Evolutionary conservation across 2,797 vertebrate species (phyloP).

Genomic region (Taeniopygia guttata): DNA sequence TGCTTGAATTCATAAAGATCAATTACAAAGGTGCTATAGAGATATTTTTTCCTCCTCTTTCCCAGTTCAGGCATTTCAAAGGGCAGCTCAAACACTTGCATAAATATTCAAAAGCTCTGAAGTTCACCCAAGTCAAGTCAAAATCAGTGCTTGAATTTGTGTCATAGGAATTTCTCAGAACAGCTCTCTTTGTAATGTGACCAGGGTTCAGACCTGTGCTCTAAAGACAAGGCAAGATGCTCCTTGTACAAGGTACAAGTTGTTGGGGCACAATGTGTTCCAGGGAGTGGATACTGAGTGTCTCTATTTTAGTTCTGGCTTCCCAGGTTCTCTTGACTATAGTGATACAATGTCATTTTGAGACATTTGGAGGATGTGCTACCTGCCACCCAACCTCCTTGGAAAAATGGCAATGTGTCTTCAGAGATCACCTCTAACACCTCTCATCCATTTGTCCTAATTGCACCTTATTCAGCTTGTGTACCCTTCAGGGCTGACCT

Average conservation of each 20-base stretch:
- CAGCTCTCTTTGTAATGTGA: background rate
- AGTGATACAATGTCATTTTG: background rate
- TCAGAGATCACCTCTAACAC: background rate
- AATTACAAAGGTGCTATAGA: background rate
- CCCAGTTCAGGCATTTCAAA: background rate
- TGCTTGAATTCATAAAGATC: background rate
- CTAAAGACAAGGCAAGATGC: background rate
- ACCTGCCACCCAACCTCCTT: background rate
- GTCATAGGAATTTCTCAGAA: background rate
- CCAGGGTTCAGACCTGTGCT: background rate
- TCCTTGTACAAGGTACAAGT: background rate
- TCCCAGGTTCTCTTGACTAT: background rate
- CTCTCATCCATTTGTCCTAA: background rate
- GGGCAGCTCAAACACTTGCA: background rate
- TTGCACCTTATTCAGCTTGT: background rate
- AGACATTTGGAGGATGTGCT: background rate
- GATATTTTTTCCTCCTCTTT: background rate
- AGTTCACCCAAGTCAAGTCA: background rate
- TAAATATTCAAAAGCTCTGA: constrained; percentile 8
- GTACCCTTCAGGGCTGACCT: background rate
- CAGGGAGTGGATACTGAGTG: background rate
- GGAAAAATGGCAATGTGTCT: background rate
- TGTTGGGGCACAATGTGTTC: background rate
- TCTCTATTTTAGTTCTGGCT: background rate
- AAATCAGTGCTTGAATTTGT: background rate